These are phyloP conservation scores for Stenurella melanura DNA, from an alignment of 2,888 invertebrate genomes.

Conservation along the genomic window DNA sequence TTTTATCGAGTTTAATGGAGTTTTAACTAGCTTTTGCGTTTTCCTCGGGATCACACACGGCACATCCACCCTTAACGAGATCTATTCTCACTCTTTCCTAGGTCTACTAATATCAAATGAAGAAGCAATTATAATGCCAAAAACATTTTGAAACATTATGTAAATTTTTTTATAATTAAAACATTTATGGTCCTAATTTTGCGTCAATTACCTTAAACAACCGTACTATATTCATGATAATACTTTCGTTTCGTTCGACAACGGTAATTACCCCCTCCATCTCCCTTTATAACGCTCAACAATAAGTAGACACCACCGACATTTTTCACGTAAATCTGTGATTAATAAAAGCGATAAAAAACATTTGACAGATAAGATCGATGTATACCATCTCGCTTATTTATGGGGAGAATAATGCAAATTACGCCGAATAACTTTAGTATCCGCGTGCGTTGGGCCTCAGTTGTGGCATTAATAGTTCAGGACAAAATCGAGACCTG, in stretches of 20 bases:
- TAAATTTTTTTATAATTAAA: too few species aligned
- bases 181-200: background rate
- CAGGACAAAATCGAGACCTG: constrained; percentile 58
- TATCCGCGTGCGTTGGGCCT: constrained; percentile 51
- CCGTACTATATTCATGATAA: background rate
- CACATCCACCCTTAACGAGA: too few species aligned
- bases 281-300: background rate
- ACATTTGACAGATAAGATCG: constrained; percentile 21
- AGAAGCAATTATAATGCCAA: too few species aligned
- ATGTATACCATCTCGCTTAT: constrained; percentile 16
- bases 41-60: too few species aligned
- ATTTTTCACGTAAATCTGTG: background rate
- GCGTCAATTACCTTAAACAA: background rate
- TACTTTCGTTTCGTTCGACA: background rate
- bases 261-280: background rate
- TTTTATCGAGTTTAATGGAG: too few species aligned
- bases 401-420: constrained; percentile 43
- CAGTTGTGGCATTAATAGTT: constrained; percentile 61
- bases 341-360: constrained; percentile 26
- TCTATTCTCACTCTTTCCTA: too few species aligned
- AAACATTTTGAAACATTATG: too few species aligned
- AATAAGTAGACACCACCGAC: background rate
- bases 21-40: too few species aligned
- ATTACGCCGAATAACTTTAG: constrained; percentile 52
- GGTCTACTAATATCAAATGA: too few species aligned